These are phyloP conservation scores for Himalopsyche anomala DNA, from an alignment of 2,888 invertebrate species.

Conservation along the genomic window DNA sequence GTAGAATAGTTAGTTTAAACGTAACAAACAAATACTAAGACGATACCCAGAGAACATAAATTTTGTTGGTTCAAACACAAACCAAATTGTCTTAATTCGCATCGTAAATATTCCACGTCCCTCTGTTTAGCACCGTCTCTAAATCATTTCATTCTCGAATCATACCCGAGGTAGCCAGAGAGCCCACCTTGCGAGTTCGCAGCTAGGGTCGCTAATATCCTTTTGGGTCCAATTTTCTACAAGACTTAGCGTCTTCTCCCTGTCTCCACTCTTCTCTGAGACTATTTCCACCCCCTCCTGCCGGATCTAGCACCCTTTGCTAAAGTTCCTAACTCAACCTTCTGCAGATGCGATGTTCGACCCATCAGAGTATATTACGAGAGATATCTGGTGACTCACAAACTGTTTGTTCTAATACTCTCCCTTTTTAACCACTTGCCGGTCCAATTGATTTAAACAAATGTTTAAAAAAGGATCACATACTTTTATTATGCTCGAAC, in stretches of 20 bases:
- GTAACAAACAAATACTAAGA: no score
- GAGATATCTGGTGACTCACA: not conserved
- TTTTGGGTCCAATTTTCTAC: conserved; percentile 55
- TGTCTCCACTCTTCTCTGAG: not conserved
- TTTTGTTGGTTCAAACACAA: conserved; percentile 13
- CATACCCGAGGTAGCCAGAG: not conserved
- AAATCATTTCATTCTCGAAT: conserved; percentile 31
- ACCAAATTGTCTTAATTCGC: conserved; percentile 39
- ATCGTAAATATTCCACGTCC: conserved; percentile 38
- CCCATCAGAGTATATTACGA: not conserved
- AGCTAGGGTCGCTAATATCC: conserved; percentile 41
- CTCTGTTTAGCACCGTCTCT: conserved; percentile 15
- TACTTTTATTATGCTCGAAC: no score
- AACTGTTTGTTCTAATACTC: no score
- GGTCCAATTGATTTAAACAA: no score
- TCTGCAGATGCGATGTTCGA: not conserved
- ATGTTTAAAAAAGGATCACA: no score
- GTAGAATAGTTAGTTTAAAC: no score
- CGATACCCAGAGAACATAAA: not conserved
- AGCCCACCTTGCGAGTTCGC: not conserved
- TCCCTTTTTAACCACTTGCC: no score
- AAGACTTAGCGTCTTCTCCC: conserved; percentile 43
- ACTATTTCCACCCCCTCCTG: not conserved
- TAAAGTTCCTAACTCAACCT: not conserved
- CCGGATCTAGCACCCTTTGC: not conserved